Percentiles rank a stretch among this genome's conserved stretches.
phyloP scores from a whole-genome alignment of 2,888 invertebrate species.

The Sinhomidia bicolor region DNA sequence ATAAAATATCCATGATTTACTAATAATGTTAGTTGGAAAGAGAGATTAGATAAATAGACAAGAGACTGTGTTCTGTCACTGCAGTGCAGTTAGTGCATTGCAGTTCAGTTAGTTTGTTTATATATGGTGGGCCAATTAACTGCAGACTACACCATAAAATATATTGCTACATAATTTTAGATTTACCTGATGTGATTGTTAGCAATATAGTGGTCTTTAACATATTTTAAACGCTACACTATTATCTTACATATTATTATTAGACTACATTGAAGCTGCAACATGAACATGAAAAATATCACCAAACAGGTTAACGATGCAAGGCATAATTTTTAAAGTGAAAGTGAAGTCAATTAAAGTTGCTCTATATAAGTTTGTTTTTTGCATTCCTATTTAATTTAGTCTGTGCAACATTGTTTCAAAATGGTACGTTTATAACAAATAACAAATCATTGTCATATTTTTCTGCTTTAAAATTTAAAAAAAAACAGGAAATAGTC shows the following conservation, averaged over 20 bases:
- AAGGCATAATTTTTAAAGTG: too few species aligned
- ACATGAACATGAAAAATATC: not conserved
- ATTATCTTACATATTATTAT: too few species aligned
- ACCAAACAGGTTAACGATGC: too few species aligned
- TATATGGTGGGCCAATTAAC: not conserved
- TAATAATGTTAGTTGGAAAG: not conserved
- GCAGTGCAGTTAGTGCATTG: not conserved
- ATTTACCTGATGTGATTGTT: not conserved
- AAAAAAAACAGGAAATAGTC: not conserved
- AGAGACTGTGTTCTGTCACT: constrained; percentile 41
- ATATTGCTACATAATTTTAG: not conserved
- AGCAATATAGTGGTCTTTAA: not conserved
- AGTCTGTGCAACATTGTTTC: too few species aligned
- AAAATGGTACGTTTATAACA: too few species aligned
- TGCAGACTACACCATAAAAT: too few species aligned
- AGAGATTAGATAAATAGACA: constrained; percentile 41
- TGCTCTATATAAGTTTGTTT: too few species aligned
- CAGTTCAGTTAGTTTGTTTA: not conserved
- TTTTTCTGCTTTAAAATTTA: not conserved
- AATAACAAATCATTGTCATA: too few species aligned
- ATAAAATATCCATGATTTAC: not conserved
- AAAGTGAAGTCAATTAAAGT: too few species aligned
- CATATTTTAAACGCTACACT: too few species aligned
- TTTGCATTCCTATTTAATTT: not conserved
- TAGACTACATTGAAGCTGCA: not conserved